phyloP scores from a whole-genome alignment of 1,140 invertebrate genomes.

The Chionoecetes opilio region DNA sequence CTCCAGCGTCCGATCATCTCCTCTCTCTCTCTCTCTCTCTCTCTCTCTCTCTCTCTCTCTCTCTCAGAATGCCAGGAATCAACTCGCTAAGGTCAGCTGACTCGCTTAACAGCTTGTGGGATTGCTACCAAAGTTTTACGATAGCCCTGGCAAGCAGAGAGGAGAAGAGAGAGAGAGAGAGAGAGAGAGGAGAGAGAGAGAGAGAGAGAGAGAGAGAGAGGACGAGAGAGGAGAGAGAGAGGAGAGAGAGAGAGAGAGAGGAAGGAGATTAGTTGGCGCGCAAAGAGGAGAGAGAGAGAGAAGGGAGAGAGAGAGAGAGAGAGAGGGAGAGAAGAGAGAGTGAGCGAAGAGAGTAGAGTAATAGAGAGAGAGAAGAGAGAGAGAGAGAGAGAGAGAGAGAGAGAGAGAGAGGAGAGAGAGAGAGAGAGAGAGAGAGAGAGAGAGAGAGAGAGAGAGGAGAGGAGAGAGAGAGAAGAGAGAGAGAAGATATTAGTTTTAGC shows the following conservation, averaged over 20 bases:
- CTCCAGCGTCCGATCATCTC: neutral
- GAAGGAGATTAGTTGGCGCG: neutral
- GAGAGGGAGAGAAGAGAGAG: neutral
- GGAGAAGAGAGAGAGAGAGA: neutral
- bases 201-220: neutral
- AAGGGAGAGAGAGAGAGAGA: neutral
- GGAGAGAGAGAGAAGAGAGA: neutral
- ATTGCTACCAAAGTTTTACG: neutral
- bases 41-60: constrained; percentile 8
- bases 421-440: too few relatives aligned
- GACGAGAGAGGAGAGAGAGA: too few relatives aligned
- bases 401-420: neutral
- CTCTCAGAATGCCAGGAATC: neutral
- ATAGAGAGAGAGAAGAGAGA: neutral
- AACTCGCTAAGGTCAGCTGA: too few relatives aligned
- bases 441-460: too few relatives aligned
- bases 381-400: neutral
- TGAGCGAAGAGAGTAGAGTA: too few relatives aligned
- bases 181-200: neutral
- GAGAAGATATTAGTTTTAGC: neutral
- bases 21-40: constrained; percentile 20
- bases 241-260: neutral
- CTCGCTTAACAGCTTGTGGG: too few relatives aligned
- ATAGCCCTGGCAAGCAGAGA: neutral
- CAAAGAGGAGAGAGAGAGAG: too few relatives aligned